Conservation (phyloP, 2,888 invertebrate genomes). For the Scaptomyza polygonia region DNA sequence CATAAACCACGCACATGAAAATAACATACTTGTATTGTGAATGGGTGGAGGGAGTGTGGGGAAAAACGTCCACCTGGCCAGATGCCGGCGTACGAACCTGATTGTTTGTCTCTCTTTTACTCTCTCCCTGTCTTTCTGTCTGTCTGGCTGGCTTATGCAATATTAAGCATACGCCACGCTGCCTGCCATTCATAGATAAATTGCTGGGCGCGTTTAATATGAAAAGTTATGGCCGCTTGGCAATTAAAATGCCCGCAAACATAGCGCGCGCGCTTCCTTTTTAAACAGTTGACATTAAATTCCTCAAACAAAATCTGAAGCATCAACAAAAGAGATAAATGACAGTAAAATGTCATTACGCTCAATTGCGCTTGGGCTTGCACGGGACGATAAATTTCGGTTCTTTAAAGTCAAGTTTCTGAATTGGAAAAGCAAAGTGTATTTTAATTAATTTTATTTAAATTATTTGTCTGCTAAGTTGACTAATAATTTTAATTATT, state of each 20-base stretch:
- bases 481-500: too few species aligned
- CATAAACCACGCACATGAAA: constrained; percentile 56
- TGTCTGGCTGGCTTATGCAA: constrained; percentile 58
- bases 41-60: background rate
- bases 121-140: too few species aligned
- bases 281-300: constrained; percentile 17
- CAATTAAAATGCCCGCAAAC: constrained; percentile 57
- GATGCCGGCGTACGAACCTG: constrained; percentile 18
- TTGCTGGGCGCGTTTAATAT: constrained; percentile 67
- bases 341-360: constrained; percentile 3
- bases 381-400: background rate
- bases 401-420: background rate
- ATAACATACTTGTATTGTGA: background rate
- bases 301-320: constrained; percentile 12
- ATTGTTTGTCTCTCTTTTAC: background rate
- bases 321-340: constrained; percentile 13
- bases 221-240: constrained; percentile 63
- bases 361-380: background rate
- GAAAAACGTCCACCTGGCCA: constrained; percentile 46
- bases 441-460: too few species aligned
- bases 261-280: constrained; percentile 2
- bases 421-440: background rate
- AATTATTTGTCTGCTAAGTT: too few species aligned
- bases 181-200: constrained; percentile 72
- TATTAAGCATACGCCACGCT: constrained; percentile 72